Evolutionary conservation across 1,140 invertebrate species (phyloP), one percentile per base, ranked within the genome.

Genomic region (Cydia pomonella): DNA sequence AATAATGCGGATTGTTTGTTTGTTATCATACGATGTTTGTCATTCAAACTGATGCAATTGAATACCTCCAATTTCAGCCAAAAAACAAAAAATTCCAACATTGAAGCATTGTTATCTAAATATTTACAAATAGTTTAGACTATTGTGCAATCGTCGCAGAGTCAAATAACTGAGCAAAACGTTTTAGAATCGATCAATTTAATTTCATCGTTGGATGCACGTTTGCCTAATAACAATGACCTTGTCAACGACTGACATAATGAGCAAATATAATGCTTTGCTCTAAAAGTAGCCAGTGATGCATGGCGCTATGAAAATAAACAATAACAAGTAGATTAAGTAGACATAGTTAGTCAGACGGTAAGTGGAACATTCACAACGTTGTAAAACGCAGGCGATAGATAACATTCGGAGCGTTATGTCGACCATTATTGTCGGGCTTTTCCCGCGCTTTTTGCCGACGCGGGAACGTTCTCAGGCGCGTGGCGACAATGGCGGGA

Each of bases 401-500:
- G 89, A 91, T 91, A 92, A 88, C 86, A 89, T 91, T 90, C 81
- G 88, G 86, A 88, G 88, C 88, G 87, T 91, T 91, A 92, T 91
- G 91, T 89, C 84, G 86, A 85, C 85, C 85, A 85, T 88, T 85
- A 90, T 92, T 88, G 86, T 90, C 84, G 79, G 82, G 79, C 75
- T 78, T 84, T 93, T 92, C 91, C 90, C 91, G 90, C 90, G 91
- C 86, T 92, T 93, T 92, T 92, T 92, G 87, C 83, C 81, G 78
- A 84, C 91, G 92, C 91, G 92, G 91, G 92, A 93, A 93, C 81
- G 84, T 92, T 93, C 92, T 82, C 92, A 92, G 83, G 85, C 88
- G 87, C 89, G 87, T 89, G 87, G 86, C 84, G 84, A 90, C 89
- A 91, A 89, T 92, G 86, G 85, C 84, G 82, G 78, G 76, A 74